A percentile compares a stretch with the other conserved stretches of the same genome.
Evolutionary conservation across 2,797 vertebrate species (phyloP).

Genomic region (Syngnathus acus): DNA sequence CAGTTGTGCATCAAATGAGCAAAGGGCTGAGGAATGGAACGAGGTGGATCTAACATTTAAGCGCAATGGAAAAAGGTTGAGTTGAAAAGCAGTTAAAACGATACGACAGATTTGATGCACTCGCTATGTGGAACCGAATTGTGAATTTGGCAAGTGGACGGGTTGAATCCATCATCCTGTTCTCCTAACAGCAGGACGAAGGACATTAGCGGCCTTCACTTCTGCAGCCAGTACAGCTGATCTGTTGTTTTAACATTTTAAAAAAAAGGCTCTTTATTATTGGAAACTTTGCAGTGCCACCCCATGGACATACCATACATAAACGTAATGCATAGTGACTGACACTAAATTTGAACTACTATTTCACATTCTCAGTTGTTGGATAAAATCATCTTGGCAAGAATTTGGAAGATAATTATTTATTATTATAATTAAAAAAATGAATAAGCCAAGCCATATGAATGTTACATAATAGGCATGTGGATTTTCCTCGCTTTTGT

Average conservation of each 20-base stretch:
- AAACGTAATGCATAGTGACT: neutral
- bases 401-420: neutral
- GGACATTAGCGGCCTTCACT: conserved; percentile 47
- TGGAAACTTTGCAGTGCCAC: conserved; percentile 46
- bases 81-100: conserved; percentile 54
- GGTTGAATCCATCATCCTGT: conserved; percentile 72
- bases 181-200: conserved; percentile 64
- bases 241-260: conserved; percentile 52
- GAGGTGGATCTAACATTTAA: conserved; percentile 40
- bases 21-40: conserved; percentile 64
- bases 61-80: conserved; percentile 53
- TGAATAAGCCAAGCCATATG: too few relatives aligned
- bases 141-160: conserved; percentile 66
- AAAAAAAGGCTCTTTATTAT: conserved; percentile 33
- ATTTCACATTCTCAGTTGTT: neutral
- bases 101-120: conserved; percentile 62
- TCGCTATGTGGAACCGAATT: conserved; percentile 58
- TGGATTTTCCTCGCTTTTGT: too few relatives aligned
- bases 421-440: too few relatives aligned
- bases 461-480: too few relatives aligned
- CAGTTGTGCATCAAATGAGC: conserved; percentile 75
- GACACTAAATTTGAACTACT: neutral
- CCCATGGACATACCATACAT: conserved; percentile 30
- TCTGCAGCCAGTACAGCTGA: conserved; percentile 40
- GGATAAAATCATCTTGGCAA: neutral